Percentiles rank a stretch among this genome's conserved stretches.
Conservation (phyloP, 2,113 vertebrate genomes). For the Cebus imitator region DNA sequence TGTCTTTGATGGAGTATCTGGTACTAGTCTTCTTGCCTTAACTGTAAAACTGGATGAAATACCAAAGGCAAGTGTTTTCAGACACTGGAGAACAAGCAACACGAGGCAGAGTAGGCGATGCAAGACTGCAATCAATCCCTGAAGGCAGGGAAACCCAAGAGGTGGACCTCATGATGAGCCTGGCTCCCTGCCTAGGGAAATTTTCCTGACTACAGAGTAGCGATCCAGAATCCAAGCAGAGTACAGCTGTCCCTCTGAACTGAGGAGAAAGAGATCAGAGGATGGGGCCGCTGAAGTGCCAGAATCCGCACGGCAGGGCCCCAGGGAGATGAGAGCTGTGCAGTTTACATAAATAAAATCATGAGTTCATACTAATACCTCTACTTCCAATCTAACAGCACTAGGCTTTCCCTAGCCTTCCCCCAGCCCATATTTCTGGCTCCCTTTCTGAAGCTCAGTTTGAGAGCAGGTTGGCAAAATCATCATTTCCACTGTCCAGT, state of each 20-base stretch:
- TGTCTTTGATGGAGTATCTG: background rate
- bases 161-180: background rate
- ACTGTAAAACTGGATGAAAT: background rate
- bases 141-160: background rate
- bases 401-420: background rate
- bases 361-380: background rate
- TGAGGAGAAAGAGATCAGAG: background rate
- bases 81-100: background rate
- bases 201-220: background rate
- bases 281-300: background rate
- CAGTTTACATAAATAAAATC: background rate
- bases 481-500: background rate
- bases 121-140: background rate
- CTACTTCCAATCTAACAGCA: background rate
- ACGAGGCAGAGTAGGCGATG: background rate
- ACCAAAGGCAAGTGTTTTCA: background rate
- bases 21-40: background rate
- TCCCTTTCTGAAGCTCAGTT: background rate
- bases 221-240: background rate
- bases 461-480: background rate
- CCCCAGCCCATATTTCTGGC: background rate
- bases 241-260: background rate
- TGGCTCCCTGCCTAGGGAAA: background rate
- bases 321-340: background rate
- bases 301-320: background rate